Conservation (phyloP, 2,888 invertebrate genomes). For the Amblyjoppa fuscipennis region DNA sequence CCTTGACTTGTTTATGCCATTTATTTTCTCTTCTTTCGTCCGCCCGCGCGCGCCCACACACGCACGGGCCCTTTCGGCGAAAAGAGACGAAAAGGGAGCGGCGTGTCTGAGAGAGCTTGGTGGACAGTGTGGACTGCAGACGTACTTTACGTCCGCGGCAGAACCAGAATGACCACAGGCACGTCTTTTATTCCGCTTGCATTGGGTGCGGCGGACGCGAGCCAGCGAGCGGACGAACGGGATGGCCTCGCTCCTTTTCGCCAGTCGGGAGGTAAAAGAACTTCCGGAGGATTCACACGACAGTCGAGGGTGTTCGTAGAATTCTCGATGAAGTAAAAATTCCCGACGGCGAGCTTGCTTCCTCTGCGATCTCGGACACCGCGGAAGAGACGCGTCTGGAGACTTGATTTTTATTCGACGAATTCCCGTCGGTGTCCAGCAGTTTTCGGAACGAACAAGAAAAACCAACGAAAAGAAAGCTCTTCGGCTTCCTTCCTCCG, state of each 20-base stretch:
- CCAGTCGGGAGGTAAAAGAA: slow-evolving; percentile 29
- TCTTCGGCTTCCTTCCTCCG: neutral
- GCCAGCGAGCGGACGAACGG: slow-evolving; percentile 1
- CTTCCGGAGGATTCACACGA: slow-evolving; percentile 37
- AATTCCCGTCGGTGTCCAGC: neutral
- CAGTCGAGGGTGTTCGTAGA: slow-evolving; percentile 24
- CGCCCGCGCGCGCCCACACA: neutral
- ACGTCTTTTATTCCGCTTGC: slow-evolving; percentile 36
- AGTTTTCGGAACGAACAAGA: neutral
- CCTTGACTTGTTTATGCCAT: slow-evolving; percentile 50
- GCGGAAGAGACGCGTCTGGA: neutral
- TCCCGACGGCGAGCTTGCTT: slow-evolving; percentile 9
- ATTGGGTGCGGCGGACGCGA: slow-evolving; percentile 29
- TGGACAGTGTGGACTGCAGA: slow-evolving; percentile 44
- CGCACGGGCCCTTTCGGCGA: neutral
- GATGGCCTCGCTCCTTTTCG: neutral
- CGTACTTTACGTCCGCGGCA: slow-evolving; percentile 18
- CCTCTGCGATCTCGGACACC: neutral
- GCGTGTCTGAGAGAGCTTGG: slow-evolving; percentile 16
- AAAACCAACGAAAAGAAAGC: neutral
- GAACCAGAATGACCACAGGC: slow-evolving; percentile 33
- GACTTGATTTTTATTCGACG: slow-evolving; percentile 15
- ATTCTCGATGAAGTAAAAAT: slow-evolving; percentile 50
- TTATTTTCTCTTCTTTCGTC: slow-evolving; percentile 38
- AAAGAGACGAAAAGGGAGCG: slow-evolving; percentile 4